Percentiles rank a stretch among this genome's conserved stretches.
Conservation (phyloP, 2,113 vertebrate species). For the Tachysurus fulvidraco region DNA sequence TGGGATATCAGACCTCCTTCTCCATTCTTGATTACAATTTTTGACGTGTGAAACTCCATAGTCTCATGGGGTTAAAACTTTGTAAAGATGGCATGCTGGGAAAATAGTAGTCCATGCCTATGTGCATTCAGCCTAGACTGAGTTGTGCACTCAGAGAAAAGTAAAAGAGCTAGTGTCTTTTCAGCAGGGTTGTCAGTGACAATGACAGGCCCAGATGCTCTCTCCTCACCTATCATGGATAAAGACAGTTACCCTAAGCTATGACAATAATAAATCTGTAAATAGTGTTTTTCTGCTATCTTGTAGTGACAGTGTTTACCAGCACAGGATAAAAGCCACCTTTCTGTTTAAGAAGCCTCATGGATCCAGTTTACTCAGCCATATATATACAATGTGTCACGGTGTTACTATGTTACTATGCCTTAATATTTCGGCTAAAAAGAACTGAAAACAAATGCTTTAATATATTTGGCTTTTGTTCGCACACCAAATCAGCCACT, state of each 20-base stretch:
- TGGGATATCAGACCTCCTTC: slow-evolving; percentile 52
- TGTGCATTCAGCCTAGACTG: slow-evolving; percentile 63
- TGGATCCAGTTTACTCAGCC: neutral
- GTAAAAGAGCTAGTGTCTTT: slow-evolving; percentile 53
- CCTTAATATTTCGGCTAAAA: neutral
- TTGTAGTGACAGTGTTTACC: slow-evolving; percentile 50
- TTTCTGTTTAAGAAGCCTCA: slow-evolving; percentile 36
- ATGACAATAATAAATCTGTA: slow-evolving; percentile 57
- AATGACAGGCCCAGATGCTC: slow-evolving; percentile 61
- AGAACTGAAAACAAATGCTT: neutral
- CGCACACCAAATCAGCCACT: neutral
- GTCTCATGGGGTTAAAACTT: slow-evolving; percentile 66
- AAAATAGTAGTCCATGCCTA: slow-evolving; percentile 71
- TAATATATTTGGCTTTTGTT: neutral
- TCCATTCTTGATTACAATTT: slow-evolving; percentile 65
- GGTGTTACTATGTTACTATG: neutral
- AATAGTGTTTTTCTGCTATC: slow-evolving; percentile 52
- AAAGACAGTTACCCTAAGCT: slow-evolving; percentile 63
- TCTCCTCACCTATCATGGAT: slow-evolving; percentile 63
- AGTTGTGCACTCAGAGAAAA: slow-evolving; percentile 63
- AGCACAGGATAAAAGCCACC: slow-evolving; percentile 38
- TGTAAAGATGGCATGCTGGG: slow-evolving; percentile 75
- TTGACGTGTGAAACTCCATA: slow-evolving; percentile 67
- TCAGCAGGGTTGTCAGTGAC: slow-evolving; percentile 65
- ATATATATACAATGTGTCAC: neutral